phyloP scores from a whole-genome alignment of 2,888 invertebrate species.

The Athalia rosae region DNA sequence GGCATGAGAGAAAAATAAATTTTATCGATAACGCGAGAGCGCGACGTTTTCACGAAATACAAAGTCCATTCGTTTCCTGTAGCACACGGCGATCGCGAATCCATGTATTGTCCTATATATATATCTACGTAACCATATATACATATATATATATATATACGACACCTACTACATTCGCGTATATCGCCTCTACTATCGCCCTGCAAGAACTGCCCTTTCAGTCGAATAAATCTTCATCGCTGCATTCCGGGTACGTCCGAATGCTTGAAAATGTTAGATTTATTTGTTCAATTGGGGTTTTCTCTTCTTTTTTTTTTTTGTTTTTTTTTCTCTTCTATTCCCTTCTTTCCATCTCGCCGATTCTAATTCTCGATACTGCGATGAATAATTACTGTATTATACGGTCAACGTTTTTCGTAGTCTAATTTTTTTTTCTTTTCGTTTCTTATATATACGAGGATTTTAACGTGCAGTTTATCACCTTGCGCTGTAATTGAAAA shows the following conservation, averaged over 20 bases:
- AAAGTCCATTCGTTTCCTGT: neutral
- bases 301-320: too few species aligned
- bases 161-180: neutral
- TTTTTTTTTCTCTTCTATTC: too few species aligned
- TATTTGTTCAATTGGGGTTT: neutral
- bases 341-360: too few species aligned
- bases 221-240: neutral
- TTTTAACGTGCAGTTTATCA: too few species aligned
- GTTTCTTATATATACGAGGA: neutral
- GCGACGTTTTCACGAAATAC: neutral
- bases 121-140: neutral
- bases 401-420: too few species aligned
- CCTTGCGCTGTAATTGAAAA: too few species aligned
- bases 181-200: neutral
- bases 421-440: neutral
- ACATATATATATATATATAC: neutral
- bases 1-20: too few species aligned
- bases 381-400: too few species aligned
- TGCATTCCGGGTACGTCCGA: neutral
- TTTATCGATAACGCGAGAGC: neutral
- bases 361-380: too few species aligned
- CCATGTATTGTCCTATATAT: neutral
- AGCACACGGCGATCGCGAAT: too few species aligned
- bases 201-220: neutral
- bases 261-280: conserved; percentile 13